Base-by-base conservation (phyloP, 30 jellyfish, hydroid and myxozoan genomes). In the Hydractinia symbiolongicarpus region DNA sequence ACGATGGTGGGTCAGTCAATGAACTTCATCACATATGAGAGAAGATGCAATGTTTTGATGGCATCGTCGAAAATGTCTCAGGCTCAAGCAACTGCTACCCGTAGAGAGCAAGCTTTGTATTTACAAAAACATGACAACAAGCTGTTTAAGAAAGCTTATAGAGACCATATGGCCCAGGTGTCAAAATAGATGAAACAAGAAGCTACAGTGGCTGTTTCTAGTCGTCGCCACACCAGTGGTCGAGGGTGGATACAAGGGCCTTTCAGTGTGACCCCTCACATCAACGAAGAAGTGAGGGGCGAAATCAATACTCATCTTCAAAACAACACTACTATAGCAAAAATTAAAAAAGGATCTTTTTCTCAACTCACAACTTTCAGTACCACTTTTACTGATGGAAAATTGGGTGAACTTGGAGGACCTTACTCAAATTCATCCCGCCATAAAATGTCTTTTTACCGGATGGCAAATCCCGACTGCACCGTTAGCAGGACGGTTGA, bases 391-490 rank as follows among this genome's bases (percentile, higher is more conserved):
- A 64, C 17, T 6, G 9, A 51, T 13, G 0, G 19, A 64, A 64
- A 64, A 64, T 64, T 64, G 4, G 74, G 74, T 13, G 16, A 64
- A 64, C 9, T 64, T 64, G 74, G 74, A 64, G 74, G 74, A 64
- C 4, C 74, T 64, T 64, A 64, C 74, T 64, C 74, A 64, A 7
- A 6, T 64, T 51, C 17, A 64, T 13, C 74, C 74, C 19, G 40
- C 74, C 74, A 64, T 64, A 7, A 64, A 64, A 13, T 0, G 74
- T 64, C 74, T 64, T 6, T 13, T 64, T 64, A n/a, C 74, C 19
- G 9, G 17, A 1, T 64, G 74, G 74, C 74, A 64, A 51, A 64
- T 4, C 40, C 74, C 9, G 17, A 13, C 9, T 64, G 74, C 2
- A 64, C 9, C 74, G 19, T 50, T 50, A 50, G 80, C 60, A 71